A percentile compares a stretch with the other conserved stretches of the same genome.
These are phyloP conservation scores for Propsilocerus akamusi DNA, from an alignment of 1,140 invertebrate species.

Conservation along the genomic window DNA sequence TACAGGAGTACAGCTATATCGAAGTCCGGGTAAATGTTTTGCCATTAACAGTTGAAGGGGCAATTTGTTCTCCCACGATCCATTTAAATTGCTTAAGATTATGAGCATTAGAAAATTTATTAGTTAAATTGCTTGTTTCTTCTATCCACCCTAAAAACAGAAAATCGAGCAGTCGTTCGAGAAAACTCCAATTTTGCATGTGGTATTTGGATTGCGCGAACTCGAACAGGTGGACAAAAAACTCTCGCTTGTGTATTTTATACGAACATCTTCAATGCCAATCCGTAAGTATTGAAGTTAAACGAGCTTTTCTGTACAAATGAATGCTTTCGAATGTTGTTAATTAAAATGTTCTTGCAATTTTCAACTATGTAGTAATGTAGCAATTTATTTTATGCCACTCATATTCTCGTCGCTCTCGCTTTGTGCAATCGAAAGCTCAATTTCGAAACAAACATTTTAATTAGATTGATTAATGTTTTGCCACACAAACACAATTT, in stretches of 20 bases:
- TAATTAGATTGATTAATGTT: too few relatives aligned
- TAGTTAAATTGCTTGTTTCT: neutral
- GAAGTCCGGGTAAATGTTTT: neutral
- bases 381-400: too few relatives aligned
- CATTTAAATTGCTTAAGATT: too few relatives aligned
- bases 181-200: slow-evolving; percentile 41
- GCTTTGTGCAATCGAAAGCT: too few relatives aligned
- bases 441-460: too few relatives aligned
- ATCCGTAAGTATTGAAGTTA: slow-evolving; percentile 16
- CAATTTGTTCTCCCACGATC: too few relatives aligned
- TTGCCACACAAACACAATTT: too few relatives aligned
- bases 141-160: slow-evolving; percentile 10
- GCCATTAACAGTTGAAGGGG: too few relatives aligned
- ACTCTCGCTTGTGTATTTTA: slow-evolving; percentile 41
- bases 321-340: neutral
- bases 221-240: slow-evolving; percentile 25
- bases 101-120: neutral
- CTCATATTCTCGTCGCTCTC: too few relatives aligned
- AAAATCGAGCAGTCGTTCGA: slow-evolving; percentile 24
- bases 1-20: neutral
- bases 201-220: slow-evolving; percentile 39
- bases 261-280: slow-evolving; percentile 39
- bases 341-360: neutral
- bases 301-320: neutral
- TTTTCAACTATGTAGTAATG: neutral